phyloP scores from a whole-genome alignment of 1,140 invertebrate genomes.

The Pseudomyrmex gracilis region DNA sequence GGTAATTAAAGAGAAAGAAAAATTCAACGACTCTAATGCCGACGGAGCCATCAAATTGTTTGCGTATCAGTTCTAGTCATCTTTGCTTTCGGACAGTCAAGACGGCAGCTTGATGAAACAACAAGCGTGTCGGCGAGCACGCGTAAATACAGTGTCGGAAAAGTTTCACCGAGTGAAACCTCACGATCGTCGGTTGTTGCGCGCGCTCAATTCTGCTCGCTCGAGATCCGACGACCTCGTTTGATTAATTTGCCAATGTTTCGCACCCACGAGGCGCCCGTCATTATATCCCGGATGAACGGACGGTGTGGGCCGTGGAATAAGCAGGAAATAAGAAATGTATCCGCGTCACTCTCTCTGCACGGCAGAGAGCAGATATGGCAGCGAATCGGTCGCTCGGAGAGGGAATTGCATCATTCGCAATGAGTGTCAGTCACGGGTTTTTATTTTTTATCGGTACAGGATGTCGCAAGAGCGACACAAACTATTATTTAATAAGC shows the following conservation, averaged over 20 bases:
- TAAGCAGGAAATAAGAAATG: constrained; percentile 74
- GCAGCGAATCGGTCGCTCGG: constrained; percentile 23
- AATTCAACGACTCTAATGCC: background rate
- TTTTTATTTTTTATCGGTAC: constrained; percentile 8
- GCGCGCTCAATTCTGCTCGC: constrained; percentile 27
- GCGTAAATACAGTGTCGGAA: constrained; percentile 29
- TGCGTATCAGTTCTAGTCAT: background rate
- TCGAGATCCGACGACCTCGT: constrained; percentile 69
- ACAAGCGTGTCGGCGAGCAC: constrained; percentile 23
- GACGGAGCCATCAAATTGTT: background rate
- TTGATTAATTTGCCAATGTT: constrained; percentile 72
- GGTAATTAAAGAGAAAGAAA: background rate
- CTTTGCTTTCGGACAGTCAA: constrained; percentile 1
- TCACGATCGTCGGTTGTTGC: constrained; percentile 33
- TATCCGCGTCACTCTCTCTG: constrained; percentile 55
- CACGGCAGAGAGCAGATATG: constrained; percentile 43
- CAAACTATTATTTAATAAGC: too few species aligned
- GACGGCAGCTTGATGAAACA: background rate
- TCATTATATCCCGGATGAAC: constrained; percentile 68
- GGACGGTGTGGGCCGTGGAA: constrained; percentile 59
- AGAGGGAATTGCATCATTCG: constrained; percentile 50
- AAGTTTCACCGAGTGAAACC: constrained; percentile 72
- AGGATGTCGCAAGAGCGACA: constrained; percentile 3
- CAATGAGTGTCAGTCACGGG: background rate
- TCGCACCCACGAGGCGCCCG: constrained; percentile 67